Evolutionary conservation across 2,797 vertebrate genomes (phyloP).

Genomic region (Cygnus olor): DNA sequence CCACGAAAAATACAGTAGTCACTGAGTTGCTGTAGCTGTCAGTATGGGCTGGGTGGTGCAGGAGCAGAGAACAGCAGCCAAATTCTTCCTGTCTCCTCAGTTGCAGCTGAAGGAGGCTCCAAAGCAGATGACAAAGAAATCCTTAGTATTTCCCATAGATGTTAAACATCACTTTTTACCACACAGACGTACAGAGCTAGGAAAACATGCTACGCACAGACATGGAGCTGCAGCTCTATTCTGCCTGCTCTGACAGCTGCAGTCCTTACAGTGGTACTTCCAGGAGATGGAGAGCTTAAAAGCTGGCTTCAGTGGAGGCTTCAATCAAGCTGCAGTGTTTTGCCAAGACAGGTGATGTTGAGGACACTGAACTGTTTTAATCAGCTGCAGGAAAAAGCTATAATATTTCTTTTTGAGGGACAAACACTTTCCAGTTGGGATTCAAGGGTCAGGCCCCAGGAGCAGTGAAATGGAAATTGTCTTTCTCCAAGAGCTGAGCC

Average conservation of each 20-base stretch:
- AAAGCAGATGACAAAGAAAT: conserved; percentile 26
- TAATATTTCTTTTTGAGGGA: background rate
- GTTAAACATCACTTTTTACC: background rate
- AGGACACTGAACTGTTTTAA: background rate
- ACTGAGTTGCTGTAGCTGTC: background rate
- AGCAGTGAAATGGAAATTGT: background rate
- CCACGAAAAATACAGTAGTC: conserved; percentile 10
- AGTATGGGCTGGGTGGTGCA: background rate
- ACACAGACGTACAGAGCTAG: background rate
- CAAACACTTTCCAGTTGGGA: background rate
- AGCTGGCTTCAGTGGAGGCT: background rate
- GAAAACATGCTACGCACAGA: background rate
- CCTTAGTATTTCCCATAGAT: conserved; percentile 27
- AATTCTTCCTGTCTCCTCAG: background rate
- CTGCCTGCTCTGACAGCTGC: background rate
- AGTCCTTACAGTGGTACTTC: background rate
- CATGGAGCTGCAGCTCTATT: background rate
- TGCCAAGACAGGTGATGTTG: background rate
- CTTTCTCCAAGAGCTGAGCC: background rate
- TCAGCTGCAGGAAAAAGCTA: background rate
- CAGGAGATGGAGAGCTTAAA: background rate
- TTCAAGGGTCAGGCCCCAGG: background rate
- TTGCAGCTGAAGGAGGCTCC: background rate
- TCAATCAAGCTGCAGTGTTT: background rate
- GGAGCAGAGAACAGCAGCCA: conserved; percentile 18